These are phyloP conservation scores for Nasonovia ribisnigri DNA, from an alignment of 2,888 invertebrate genomes.

Conservation along the genomic window DNA sequence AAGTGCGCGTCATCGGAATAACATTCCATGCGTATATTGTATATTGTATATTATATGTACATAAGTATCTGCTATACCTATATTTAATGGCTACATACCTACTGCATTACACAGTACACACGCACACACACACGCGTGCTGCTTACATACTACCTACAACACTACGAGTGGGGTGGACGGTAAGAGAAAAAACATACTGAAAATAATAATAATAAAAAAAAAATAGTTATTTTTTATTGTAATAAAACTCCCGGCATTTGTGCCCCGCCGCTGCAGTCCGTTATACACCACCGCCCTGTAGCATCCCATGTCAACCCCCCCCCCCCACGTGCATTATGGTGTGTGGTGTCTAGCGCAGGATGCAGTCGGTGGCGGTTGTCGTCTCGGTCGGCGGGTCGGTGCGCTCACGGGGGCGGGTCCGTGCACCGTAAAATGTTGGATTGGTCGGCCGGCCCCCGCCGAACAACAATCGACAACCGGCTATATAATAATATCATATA, in stretches of 20 bases:
- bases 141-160: neutral
- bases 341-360: neutral
- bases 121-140: neutral
- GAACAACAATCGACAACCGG: constrained; percentile 49
- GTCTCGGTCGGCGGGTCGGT: constrained; percentile 28
- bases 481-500: neutral
- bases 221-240: neutral
- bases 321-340: neutral
- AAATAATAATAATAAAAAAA: neutral
- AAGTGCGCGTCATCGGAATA: neutral
- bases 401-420: constrained; percentile 53
- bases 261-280: neutral
- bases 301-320: neutral
- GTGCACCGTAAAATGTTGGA: constrained; percentile 55
- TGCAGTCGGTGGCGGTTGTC: constrained; percentile 14
- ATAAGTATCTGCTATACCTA: neutral
- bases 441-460: constrained; percentile 50
- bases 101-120: neutral
- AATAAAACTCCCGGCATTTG: constrained; percentile 6
- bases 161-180: neutral
- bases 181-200: neutral
- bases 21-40: neutral
- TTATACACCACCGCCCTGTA: constrained; percentile 22
- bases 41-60: neutral
- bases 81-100: neutral